A percentile compares a stretch with the other conserved stretches of the same genome.
Conservation (phyloP, 2,113 vertebrate species). For the Salvator merianae region DNA sequence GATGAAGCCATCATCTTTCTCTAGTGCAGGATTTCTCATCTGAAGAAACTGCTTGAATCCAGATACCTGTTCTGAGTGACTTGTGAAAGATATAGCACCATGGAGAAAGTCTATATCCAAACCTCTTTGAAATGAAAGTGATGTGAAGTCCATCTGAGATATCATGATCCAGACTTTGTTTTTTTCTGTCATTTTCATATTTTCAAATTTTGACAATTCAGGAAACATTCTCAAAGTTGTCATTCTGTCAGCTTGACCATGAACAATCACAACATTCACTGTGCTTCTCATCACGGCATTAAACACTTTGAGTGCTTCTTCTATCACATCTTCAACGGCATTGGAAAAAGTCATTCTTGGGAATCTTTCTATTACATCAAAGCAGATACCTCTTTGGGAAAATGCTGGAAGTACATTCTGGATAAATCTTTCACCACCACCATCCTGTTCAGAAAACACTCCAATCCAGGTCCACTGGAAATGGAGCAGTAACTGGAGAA, state of each 20-base stretch:
- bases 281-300: not conserved
- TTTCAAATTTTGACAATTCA: not conserved
- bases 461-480: slow-evolving; percentile 4
- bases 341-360: not conserved
- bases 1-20: not conserved
- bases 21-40: not conserved
- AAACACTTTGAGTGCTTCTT: too few relatives aligned
- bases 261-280: not conserved
- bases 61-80: not conserved
- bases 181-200: not conserved
- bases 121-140: not conserved
- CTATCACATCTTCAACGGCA: not conserved
- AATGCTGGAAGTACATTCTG: not conserved
- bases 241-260: not conserved
- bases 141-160: not conserved
- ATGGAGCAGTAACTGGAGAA: not conserved
- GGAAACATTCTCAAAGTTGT: not conserved
- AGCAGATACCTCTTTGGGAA: not conserved
- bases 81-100: not conserved
- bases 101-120: not conserved
- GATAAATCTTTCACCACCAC: not conserved
- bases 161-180: not conserved
- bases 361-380: not conserved
- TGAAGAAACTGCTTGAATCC: not conserved
- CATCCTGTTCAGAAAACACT: not conserved